Evolutionary conservation across 1,140 invertebrate genomes (phyloP).

Genomic region (Ctenoplectra terminalis): DNA sequence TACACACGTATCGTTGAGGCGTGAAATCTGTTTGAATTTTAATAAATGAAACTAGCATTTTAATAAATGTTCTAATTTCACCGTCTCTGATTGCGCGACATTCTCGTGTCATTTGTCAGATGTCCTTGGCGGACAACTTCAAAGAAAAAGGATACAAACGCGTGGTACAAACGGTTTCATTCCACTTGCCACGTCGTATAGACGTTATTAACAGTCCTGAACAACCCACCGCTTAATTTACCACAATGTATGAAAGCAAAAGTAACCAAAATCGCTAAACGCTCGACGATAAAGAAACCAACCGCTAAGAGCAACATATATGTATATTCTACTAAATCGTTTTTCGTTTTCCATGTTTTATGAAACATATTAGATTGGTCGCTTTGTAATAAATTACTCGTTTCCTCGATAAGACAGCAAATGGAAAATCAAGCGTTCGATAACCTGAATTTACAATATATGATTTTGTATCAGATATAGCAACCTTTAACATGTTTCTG

Average conservation of each 20-base stretch:
- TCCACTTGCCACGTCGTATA: neutral
- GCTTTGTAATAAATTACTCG: neutral
- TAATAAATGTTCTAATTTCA: conserved; percentile 21
- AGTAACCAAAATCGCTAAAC: neutral
- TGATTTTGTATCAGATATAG: conserved; percentile 31
- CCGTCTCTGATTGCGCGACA: neutral
- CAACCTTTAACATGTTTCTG: conserved; percentile 48
- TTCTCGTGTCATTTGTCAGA: conserved; percentile 34
- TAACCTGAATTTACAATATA: conserved; percentile 44
- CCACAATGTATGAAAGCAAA: neutral
- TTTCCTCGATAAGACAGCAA: neutral
- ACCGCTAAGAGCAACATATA: neutral
- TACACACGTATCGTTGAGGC: neutral
- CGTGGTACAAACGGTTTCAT: conserved; percentile 43
- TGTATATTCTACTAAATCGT: no score
- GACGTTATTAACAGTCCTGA: neutral
- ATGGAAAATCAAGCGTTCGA: conserved; percentile 20
- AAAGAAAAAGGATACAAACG: conserved; percentile 42
- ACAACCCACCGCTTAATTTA: neutral
- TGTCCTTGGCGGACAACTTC: conserved; percentile 34
- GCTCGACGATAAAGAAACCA: neutral
- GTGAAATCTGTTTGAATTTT: neutral
- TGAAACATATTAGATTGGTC: neutral
- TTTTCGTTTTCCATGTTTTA: neutral
- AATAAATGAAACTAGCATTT: neutral